Evolutionary conservation across 2,797 vertebrate genomes (phyloP).

Genomic region (Halcyon badia): DNA sequence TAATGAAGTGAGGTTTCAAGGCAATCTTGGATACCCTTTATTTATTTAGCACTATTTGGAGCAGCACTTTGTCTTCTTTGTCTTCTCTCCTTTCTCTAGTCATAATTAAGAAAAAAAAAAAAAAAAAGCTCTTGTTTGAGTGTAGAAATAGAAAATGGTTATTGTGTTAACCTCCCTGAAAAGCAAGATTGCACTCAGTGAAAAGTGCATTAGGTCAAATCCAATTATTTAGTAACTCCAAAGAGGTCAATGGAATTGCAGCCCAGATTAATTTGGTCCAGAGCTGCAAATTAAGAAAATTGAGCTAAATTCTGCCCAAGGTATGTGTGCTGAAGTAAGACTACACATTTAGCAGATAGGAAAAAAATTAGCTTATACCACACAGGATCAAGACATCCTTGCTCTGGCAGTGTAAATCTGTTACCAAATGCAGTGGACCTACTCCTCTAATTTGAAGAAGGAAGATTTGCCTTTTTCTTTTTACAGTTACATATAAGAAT

Average conservation of each 20-base stretch:
- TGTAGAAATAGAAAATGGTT: neutral
- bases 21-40: neutral
- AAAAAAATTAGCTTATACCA: neutral
- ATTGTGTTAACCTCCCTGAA: neutral
- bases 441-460: constrained; percentile 12
- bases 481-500: constrained; percentile 36
- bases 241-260: constrained; percentile 7
- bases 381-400: neutral
- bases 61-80: neutral
- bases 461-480: constrained; percentile 6
- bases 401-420: neutral
- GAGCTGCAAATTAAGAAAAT: neutral
- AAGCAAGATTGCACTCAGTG: neutral
- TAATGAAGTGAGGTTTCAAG: neutral
- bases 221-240: constrained; percentile 25
- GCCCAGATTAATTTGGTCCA: neutral
- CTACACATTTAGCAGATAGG: neutral
- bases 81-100: neutral
- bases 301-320: neutral
- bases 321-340: neutral
- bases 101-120: neutral
- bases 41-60: neutral
- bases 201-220: constrained; percentile 36
- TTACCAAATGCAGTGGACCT: neutral
- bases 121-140: neutral